Base-by-base conservation (phyloP, 2,888 invertebrate species). In the Tuberolachnus salignus region DNA sequence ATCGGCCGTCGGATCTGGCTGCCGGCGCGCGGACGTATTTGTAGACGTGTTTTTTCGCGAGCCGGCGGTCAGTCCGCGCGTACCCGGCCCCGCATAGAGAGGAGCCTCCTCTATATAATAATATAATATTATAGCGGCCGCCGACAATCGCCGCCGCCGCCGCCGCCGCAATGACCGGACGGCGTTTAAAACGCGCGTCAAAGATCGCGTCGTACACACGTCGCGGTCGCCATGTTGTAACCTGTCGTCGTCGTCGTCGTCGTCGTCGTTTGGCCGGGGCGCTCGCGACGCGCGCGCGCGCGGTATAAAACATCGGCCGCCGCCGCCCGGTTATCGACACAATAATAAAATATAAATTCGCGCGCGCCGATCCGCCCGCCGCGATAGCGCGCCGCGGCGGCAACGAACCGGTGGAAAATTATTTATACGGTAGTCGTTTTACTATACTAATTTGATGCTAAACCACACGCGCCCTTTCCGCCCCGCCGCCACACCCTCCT, bases 401-500 rank as follows among this genome's bases (percentile, higher is more conserved):
- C 34, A 34, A 34, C 34, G 34, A 59, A 59, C 59, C 59, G 59
- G 59, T 26, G 59, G 59, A 23, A 59, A 26, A 59, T 10, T 34
- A 34, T 34, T 34, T 34, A 34, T 34, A 34, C 59, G 59, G 59
- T 26, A 26, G 59, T 23, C 59, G 59, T 59, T 59, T 59, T 59
- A 23, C 59, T 23, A 23, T 59, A 59, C 59, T 59, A 59, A 59
- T 59, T 59, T 59, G 59, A 59, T 59, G 59, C n/a, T 59, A 23
- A 59, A 59, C 59, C 23, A 34, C 26, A 23, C 26, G 59, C 59
- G 26, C 16, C 59, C 59, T 59, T 59, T 59, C 59, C 16, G 26
- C 26, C 55, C 34, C 34, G 3, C 34, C 34, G 34, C 34, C 34
- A 6, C 34, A 3, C 34, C 34, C 34, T 34, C 34, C 34, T 3